These are phyloP conservation scores for Thaleichthys pacificus DNA, from an alignment of 2,797 vertebrate species.

Conservation along the genomic window DNA sequence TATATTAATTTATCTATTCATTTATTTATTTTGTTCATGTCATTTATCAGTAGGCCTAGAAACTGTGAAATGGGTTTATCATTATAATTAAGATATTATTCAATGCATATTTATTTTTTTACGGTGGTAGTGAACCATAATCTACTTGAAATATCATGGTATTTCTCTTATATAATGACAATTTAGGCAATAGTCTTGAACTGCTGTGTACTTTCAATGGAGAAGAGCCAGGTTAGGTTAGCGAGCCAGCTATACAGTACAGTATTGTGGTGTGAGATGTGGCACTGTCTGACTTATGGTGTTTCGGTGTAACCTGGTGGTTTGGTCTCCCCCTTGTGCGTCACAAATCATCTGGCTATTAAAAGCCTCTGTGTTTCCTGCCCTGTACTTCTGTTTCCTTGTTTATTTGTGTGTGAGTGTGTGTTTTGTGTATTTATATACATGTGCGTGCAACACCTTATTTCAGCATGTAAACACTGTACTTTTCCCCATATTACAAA, in stretches of 20 bases:
- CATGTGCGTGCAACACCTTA: neutral
- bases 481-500: neutral
- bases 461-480: neutral
- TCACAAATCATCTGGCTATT: conserved; percentile 44
- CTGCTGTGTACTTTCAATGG: too few relatives aligned
- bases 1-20: neutral
- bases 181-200: too few relatives aligned
- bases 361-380: conserved; percentile 58
- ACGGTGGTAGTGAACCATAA: too few relatives aligned
- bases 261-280: neutral
- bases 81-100: too few relatives aligned
- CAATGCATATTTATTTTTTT: too few relatives aligned
- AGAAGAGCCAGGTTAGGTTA: too few relatives aligned
- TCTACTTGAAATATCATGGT: too few relatives aligned
- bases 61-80: too few relatives aligned
- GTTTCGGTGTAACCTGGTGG: conserved; percentile 22
- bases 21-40: neutral
- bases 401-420: conserved; percentile 27
- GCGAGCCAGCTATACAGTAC: neutral
- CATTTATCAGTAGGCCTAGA: neutral
- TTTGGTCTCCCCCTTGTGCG: conserved; percentile 29
- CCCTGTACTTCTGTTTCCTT: conserved; percentile 40
- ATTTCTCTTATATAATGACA: too few relatives aligned
- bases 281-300: neutral
- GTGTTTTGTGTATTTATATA: neutral